Conservation (phyloP, 1,140 invertebrate species). For the Drosophila kepulauana region DNA sequence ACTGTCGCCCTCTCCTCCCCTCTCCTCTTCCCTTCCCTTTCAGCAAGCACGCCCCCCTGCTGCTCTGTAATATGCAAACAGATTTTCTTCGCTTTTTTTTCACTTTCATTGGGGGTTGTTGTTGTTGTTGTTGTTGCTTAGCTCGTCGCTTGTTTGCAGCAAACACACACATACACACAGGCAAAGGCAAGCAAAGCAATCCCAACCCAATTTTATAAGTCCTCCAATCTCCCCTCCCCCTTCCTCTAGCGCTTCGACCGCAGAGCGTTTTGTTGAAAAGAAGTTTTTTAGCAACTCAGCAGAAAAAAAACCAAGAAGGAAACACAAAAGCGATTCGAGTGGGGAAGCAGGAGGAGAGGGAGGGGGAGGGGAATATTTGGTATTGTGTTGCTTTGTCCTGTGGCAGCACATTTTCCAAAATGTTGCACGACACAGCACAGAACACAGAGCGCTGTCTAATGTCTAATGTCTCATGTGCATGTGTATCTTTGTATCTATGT, state of each 20-base stretch:
- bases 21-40: not conserved
- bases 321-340: slow-evolving; percentile 30
- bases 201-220: slow-evolving; percentile 50
- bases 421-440: slow-evolving; percentile 52
- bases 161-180: slow-evolving; percentile 51
- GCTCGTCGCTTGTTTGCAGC: slow-evolving; percentile 68
- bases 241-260: slow-evolving; percentile 41
- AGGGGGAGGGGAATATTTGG: not conserved
- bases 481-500: slow-evolving; percentile 19
- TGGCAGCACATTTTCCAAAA: slow-evolving; percentile 70
- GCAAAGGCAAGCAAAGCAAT: slow-evolving; percentile 31
- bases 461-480: slow-evolving; percentile 56
- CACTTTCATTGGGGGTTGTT: slow-evolving; percentile 73
- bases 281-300: slow-evolving; percentile 82
- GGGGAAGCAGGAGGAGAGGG: not conserved
- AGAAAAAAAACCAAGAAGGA: slow-evolving; percentile 60
- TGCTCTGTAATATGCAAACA: slow-evolving; percentile 72
- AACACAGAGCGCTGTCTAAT: slow-evolving; percentile 55
- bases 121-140: slow-evolving; percentile 38
- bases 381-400: slow-evolving; percentile 65
- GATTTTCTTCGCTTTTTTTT: slow-evolving; percentile 61
- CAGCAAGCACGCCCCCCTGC: not conserved
- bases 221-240: not conserved
- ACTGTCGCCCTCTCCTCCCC: not conserved
- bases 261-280: slow-evolving; percentile 76